Percentiles rank a stretch among this genome's conserved stretches.
Conservation (phyloP, 2,113 vertebrate species). For the Cyprinodon variegatus region DNA sequence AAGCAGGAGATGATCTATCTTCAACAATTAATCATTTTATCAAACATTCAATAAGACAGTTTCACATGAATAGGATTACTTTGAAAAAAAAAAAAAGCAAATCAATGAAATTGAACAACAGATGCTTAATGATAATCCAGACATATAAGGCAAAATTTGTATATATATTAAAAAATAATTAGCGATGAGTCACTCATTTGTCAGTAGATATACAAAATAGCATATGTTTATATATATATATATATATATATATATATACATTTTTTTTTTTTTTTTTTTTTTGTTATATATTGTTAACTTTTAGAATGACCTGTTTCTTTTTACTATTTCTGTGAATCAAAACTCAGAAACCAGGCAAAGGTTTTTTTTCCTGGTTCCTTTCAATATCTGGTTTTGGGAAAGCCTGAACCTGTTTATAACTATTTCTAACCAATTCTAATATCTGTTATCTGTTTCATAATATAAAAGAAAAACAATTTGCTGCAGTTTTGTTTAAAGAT, state of each 20-base stretch:
- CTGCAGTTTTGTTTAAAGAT: too few species aligned
- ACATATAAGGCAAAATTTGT: neutral
- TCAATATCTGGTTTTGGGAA: too few species aligned
- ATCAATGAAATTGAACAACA: neutral
- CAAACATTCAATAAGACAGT: neutral
- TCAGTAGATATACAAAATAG: too few species aligned
- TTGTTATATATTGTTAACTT: neutral
- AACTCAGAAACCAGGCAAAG: neutral
- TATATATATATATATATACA: too few species aligned
- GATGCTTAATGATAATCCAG: neutral
- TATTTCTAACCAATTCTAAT: too few species aligned
- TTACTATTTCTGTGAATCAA: conserved; percentile 7
- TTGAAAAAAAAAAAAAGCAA: neutral
- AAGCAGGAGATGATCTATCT: neutral
- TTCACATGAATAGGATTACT: neutral
- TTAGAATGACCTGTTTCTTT: conserved; percentile 10
- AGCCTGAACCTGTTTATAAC: too few species aligned
- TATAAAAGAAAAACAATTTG: too few species aligned
- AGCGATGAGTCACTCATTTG: too few species aligned
- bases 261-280: too few species aligned
- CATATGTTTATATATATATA: too few species aligned
- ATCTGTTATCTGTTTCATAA: too few species aligned
- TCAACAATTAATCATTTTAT: neutral
- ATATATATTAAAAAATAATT: neutral
- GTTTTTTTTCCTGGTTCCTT: too few species aligned